phyloP scores from a whole-genome alignment of 1,140 invertebrate species.

The Drosophila sturtevanti region DNA sequence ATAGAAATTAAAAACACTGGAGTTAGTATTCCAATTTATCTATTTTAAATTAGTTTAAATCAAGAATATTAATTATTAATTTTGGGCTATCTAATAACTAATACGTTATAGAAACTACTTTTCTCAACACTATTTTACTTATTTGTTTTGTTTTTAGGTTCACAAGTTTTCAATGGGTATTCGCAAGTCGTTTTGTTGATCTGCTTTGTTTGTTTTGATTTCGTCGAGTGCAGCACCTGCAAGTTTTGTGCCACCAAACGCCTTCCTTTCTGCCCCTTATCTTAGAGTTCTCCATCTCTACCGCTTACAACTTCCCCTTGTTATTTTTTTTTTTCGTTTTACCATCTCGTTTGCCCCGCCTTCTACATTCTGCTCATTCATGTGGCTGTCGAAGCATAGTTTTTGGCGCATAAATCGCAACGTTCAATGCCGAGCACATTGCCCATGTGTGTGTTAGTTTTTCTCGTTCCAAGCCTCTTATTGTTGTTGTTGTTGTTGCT shows the following conservation, averaged over 20 bases:
- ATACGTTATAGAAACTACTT: too few species aligned
- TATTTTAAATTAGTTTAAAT: too few species aligned
- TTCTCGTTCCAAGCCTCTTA: neutral
- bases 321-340: too few species aligned
- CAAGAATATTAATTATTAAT: too few species aligned
- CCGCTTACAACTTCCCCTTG: neutral
- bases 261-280: neutral
- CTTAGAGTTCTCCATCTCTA: neutral
- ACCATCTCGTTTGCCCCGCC: neutral
- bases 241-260: constrained; percentile 35
- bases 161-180: neutral
- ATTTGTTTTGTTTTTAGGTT: too few species aligned
- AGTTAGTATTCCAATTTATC: too few species aligned
- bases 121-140: neutral
- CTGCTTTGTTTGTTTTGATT: constrained; percentile 65
- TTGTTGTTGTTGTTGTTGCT: constrained; percentile 19
- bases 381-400: constrained; percentile 80
- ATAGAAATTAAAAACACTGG: too few species aligned
- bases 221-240: constrained; percentile 70
- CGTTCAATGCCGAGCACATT: constrained; percentile 68
- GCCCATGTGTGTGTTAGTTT: constrained; percentile 11
- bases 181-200: neutral
- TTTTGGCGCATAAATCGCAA: constrained; percentile 80
- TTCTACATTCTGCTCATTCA: constrained; percentile 57
- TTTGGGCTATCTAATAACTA: too few species aligned